A percentile compares a stretch with the other conserved stretches of the same genome.
Evolutionary conservation across 2,113 vertebrate species (phyloP).

Genomic region (Alligator mississippiensis): DNA sequence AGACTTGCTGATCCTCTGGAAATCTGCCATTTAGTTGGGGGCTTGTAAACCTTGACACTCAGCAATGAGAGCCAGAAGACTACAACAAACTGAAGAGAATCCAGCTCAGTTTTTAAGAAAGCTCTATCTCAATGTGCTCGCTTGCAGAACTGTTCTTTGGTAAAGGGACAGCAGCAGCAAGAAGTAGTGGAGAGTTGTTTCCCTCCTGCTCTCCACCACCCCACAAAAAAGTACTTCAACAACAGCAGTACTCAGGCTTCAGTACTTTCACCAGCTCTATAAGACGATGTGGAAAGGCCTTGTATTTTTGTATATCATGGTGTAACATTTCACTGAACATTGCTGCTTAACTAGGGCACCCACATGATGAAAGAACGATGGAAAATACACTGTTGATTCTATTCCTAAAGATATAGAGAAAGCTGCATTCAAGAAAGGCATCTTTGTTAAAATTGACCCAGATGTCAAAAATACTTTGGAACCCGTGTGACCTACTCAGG

Average conservation of each 20-base stretch:
- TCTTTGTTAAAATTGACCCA: background rate
- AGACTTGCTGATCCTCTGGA: background rate
- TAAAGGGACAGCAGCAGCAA: rapidly evolving
- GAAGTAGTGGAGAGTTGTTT: background rate
- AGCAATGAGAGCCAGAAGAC: background rate
- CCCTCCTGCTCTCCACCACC: background rate
- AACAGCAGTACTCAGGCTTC: background rate
- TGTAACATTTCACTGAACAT: background rate
- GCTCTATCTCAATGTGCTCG: background rate
- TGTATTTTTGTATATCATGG: background rate
- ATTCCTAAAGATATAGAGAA: background rate
- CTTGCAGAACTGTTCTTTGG: background rate
- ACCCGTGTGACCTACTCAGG: background rate
- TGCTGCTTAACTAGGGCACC: background rate
- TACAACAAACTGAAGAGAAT: background rate
- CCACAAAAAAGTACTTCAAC: background rate
- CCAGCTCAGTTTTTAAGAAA: background rate
- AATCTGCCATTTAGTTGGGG: background rate
- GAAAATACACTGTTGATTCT: rapidly evolving
- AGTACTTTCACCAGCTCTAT: background rate
- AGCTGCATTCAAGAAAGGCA: background rate
- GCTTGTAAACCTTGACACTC: background rate
- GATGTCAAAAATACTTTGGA: background rate
- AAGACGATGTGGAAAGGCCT: background rate
- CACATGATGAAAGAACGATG: rapidly evolving